Percentiles rank a stretch among this genome's conserved stretches.
These are phyloP conservation scores for Sinosuthora webbiana DNA, from an alignment of 2,113 vertebrate species.

Conservation along the genomic window DNA sequence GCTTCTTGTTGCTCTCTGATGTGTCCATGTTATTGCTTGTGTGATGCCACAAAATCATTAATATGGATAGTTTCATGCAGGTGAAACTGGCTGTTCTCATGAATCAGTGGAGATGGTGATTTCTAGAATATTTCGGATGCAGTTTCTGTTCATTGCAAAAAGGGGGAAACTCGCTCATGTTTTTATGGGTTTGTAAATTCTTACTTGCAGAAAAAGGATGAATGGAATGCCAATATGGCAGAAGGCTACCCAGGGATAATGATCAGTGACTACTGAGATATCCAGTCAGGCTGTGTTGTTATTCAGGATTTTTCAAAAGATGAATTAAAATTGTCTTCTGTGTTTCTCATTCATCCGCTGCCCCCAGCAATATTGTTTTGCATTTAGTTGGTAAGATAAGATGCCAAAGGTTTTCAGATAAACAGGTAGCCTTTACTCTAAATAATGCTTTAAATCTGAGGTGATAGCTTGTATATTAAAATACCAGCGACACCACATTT, in stretches of 20 bases:
- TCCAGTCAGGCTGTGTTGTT: neutral
- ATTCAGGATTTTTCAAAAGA: neutral
- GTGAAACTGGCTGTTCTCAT: neutral
- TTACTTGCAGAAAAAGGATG: neutral
- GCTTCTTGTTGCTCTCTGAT: neutral
- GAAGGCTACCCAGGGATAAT: neutral
- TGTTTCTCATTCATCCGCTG: neutral
- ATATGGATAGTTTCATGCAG: neutral
- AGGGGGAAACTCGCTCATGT: neutral
- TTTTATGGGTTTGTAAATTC: neutral
- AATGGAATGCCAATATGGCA: neutral
- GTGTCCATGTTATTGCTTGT: neutral
- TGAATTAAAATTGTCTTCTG: neutral
- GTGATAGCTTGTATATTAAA: neutral
- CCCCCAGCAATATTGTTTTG: neutral
- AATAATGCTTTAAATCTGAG: neutral
- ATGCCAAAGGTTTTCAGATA: neutral
- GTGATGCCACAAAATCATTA: neutral
- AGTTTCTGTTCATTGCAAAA: neutral
- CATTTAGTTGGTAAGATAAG: neutral
- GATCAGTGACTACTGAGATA: neutral
- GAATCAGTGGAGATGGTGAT: neutral
- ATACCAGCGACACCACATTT: neutral
- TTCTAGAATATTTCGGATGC: neutral
- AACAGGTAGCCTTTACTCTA: neutral